Evolutionary conservation across 2,888 invertebrate genomes (phyloP), one percentile per base, ranked within the genome.

Genomic region (Rapana venosa): DNA sequence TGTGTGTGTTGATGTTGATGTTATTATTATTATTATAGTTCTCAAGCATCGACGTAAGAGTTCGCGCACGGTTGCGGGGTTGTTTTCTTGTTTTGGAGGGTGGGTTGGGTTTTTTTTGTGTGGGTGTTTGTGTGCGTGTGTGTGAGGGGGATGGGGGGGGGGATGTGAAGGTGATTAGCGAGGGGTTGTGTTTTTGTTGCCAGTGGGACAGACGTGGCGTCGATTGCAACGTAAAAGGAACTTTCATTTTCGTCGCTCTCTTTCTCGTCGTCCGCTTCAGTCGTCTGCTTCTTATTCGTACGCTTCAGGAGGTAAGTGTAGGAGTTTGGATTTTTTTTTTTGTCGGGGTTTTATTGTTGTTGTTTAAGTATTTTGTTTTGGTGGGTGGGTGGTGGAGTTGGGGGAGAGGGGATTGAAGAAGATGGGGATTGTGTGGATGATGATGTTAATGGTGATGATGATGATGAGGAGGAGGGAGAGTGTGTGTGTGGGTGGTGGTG

Each of bases 131-230:
- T 47, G 47, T 47, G 47, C 8, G 47, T 47, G 47, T 47, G 47
- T 47, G 47, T 47, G 47, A 5, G 47, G 87, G 17, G 66, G 66
- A 30, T 32, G 66, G 15, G 66, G 47, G 26, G 0, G 26, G 6
- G 61, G 61, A 6, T 35, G 87, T 87, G 61, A 4, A 66, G 20
- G 66, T 56, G 56, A 61, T 61, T 61, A 61, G 15, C 61, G 61
- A 22, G 22, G 13, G 26, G 84, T 86, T 66, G 36, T 36, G 74
- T 74, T n/a, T 4, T 36, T n/a, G 13, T 36, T 87, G 81, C 17
- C 90, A 90, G 90, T 91, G 90, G 91, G 91, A 66, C 90, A 90
- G 74, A 81, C 77, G 36, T 86, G 89, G 77, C 26, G 89, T 61
- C 88, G 89, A n/a, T 36, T 91, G 20, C 88, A 88, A 74, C 87